Base-by-base conservation (phyloP, 2,888 invertebrate species). In the Smittia sp. region DNA sequence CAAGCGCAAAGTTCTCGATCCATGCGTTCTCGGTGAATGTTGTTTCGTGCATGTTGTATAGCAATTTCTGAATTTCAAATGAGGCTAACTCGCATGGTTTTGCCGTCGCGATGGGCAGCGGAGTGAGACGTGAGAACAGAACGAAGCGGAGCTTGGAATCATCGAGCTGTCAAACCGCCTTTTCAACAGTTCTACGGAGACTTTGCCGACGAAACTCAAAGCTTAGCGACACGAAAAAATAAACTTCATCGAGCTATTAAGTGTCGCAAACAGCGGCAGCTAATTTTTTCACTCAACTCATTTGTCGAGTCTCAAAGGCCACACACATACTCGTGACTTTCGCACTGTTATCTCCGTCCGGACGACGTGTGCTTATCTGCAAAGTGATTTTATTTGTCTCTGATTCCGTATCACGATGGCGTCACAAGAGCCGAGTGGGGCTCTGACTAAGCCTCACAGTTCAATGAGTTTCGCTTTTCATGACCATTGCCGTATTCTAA, bases 331-430 rank as follows among this genome's bases (percentile, higher is more conserved):
- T 46, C 46, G 46, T 46, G 13, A 39, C 39, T 39, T 46, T 46
- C 2, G 4, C 46, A 9, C 32, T 32, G 39, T 39, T 46, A 46
- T 46, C 46, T 6, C 46, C n/a, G 13, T 15, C n/a, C n/a, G n/a
- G n/a, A n/a, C n/a, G n/a, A n/a, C 6, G n/a, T 46, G n/a, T n/a
- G 46, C 46, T 46, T 46, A 46, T 46, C 46, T n/a, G 46, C 46
- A 46, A n/a, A 6, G 46, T 46, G 46, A 46, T 15, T 46, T 46
- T 46, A 46, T 46, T 46, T 46, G 46, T 46, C 46, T 46, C 46
- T n/a, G 46, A 46, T 46, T 46, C n/a, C n/a, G n/a, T 46, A 15
- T 46, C 46, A 46, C 32, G 9, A 32, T 46, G 46, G n/a, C 46
- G 46, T 46, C 46, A 46, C n/a, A 6, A 11, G n/a, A 11, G 46